phyloP scores from a whole-genome alignment of 2,888 invertebrate genomes.

The Metellina segmentata region DNA sequence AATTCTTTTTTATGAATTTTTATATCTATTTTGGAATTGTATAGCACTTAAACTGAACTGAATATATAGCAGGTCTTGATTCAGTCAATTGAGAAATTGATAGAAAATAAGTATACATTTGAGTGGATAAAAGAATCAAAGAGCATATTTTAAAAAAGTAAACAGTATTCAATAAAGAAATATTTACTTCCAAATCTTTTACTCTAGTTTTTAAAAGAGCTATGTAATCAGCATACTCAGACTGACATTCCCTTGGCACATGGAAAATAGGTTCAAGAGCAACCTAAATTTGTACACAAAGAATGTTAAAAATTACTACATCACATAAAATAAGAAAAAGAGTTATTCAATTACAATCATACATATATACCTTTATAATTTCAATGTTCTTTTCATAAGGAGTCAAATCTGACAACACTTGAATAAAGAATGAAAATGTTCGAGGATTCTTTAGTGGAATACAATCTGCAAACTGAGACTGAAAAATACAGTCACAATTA shows the following conservation, averaged over 20 bases:
- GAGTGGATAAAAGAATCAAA: no score
- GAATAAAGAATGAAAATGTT: slow-evolving; percentile 26
- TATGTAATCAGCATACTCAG: slow-evolving; percentile 36
- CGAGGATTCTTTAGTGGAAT: slow-evolving; percentile 4
- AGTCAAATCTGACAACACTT: slow-evolving; percentile 35
- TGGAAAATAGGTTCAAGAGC: slow-evolving; percentile 9
- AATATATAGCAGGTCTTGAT: no score
- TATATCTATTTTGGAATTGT: no score
- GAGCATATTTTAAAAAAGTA: no score
- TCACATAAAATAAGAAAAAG: neutral
- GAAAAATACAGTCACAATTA: neutral
- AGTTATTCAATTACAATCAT: no score
- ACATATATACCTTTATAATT: slow-evolving; percentile 34
- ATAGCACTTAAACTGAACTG: no score
- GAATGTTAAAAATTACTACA: neutral
- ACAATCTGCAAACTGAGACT: slow-evolving; percentile 34
- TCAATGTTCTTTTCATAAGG: slow-evolving; percentile 50
- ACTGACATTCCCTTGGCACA: slow-evolving; percentile 13
- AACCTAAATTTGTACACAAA: neutral
- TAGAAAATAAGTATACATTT: no score
- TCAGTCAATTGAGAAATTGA: no score
- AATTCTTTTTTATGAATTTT: no score
- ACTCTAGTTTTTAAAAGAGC: slow-evolving; percentile 55
- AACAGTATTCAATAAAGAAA: no score
- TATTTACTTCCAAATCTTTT: slow-evolving; percentile 45